A percentile compares a stretch with the other conserved stretches of the same genome.
phyloP scores from a whole-genome alignment of 2,113 vertebrate genomes.

The Blennius ocellaris region DNA sequence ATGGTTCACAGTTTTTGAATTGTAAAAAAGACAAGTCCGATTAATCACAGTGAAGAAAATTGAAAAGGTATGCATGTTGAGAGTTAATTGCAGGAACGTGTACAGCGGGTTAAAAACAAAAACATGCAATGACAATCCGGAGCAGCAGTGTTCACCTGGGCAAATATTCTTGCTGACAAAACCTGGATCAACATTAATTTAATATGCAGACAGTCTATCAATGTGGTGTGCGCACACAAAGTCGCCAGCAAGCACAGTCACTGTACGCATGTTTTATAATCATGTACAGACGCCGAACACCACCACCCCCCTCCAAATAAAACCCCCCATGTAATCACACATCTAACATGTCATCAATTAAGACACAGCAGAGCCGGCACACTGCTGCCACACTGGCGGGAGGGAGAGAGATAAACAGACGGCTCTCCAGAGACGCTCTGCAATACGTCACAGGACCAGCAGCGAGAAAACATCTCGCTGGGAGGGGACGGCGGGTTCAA shows the following conservation, averaged over 20 bases:
- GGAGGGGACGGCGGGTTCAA: constrained; percentile 36
- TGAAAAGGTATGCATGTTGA: background rate
- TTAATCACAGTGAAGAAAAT: too few relatives aligned
- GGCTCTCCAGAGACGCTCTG: constrained; percentile 57
- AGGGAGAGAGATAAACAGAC: constrained; percentile 63
- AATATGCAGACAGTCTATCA: constrained; percentile 55
- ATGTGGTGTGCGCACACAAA: constrained; percentile 15
- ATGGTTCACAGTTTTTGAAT: background rate
- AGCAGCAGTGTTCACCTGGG: constrained; percentile 31
- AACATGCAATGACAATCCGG: background rate
- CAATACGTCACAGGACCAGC: constrained; percentile 48
- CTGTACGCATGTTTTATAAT: background rate
- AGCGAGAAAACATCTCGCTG: constrained; percentile 57
- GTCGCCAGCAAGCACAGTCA: constrained; percentile 3
- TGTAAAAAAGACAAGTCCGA: background rate
- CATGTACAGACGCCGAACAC: background rate
- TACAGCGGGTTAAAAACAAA: constrained; percentile 18
- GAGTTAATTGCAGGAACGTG: background rate
- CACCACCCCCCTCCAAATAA: constrained; percentile 1
- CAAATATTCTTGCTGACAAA: constrained; percentile 48
- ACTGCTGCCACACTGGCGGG: constrained; percentile 38
- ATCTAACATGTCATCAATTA: constrained; percentile 65
- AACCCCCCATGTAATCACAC: constrained; percentile 39
- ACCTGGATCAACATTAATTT: constrained; percentile 60
- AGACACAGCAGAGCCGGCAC: constrained; percentile 47